Evolutionary conservation across 2,888 invertebrate species (phyloP).

Genomic region (Trissolcus brochymenae): DNA sequence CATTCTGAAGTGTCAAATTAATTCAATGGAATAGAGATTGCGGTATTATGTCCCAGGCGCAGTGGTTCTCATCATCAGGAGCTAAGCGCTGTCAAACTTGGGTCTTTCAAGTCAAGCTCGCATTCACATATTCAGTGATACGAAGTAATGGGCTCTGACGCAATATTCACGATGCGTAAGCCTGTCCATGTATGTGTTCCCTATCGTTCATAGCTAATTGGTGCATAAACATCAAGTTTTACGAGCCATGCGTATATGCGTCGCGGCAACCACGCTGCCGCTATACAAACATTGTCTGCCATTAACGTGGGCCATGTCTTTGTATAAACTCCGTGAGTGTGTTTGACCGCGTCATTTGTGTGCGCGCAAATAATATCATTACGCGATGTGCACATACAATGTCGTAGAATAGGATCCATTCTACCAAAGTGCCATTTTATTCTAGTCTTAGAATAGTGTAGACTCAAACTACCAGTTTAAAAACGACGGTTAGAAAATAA

Average conservation of each 20-base stretch:
- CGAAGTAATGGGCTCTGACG: background rate
- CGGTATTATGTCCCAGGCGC: background rate
- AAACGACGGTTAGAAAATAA: too few relatives aligned
- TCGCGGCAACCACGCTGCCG: slow-evolving; percentile 68
- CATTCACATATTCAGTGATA: slow-evolving; percentile 18
- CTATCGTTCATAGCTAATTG: slow-evolving; percentile 71
- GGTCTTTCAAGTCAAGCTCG: slow-evolving; percentile 31
- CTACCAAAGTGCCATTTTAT: too few relatives aligned
- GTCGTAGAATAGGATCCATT: too few relatives aligned
- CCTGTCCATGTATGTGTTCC: slow-evolving; percentile 46
- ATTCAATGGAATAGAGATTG: background rate
- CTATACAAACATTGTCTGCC: slow-evolving; percentile 71
- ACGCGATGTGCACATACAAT: slow-evolving; percentile 23
- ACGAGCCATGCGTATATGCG: slow-evolving; percentile 67
- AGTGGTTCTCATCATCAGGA: slow-evolving; percentile 18
- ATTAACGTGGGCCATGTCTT: slow-evolving; percentile 63
- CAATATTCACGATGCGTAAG: slow-evolving; percentile 30
- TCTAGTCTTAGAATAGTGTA: too few relatives aligned
- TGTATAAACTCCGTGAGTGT: slow-evolving; percentile 29
- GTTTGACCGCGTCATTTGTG: slow-evolving; percentile 4
- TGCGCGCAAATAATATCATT: slow-evolving; percentile 44
- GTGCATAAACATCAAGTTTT: slow-evolving; percentile 72
- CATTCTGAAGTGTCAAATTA: background rate
- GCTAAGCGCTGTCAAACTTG: slow-evolving; percentile 12
- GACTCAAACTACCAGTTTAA: too few relatives aligned